phyloP scores from a whole-genome alignment of 2,113 vertebrate genomes.

The Baryphthengus martii region DNA sequence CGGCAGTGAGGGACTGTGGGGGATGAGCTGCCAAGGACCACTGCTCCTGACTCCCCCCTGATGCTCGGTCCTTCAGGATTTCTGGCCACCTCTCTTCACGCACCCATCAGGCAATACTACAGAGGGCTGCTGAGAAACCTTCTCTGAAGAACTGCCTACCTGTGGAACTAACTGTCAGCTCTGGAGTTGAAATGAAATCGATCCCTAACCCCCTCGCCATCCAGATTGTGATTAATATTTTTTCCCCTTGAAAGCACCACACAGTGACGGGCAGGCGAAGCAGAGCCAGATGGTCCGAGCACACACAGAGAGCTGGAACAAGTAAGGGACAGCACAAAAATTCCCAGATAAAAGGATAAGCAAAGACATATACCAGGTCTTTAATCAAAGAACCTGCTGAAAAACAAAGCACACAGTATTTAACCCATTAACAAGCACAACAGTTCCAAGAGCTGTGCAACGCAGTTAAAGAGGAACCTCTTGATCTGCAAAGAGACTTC shows the following conservation, averaged over 20 bases:
- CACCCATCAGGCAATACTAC: not conserved
- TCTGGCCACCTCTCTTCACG: not conserved
- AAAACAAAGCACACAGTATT: not conserved
- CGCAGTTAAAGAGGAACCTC: not conserved
- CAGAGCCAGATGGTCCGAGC: slow-evolving; percentile 35
- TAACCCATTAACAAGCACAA: not conserved
- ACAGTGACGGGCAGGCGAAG: not conserved
- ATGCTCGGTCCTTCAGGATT: rapidly evolving
- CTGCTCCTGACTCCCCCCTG: not conserved
- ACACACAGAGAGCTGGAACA: slow-evolving; percentile 43
- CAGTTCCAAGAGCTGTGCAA: not conserved
- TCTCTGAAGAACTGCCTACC: not conserved
- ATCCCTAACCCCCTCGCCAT: not conserved
- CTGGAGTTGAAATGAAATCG: not conserved
- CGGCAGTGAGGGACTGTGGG: rapidly evolving
- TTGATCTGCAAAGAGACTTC: not conserved
- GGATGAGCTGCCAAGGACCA: rapidly evolving
- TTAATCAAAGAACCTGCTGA: slow-evolving; percentile 10
- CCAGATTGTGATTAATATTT: slow-evolving; percentile 45
- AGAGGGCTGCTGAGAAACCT: not conserved
- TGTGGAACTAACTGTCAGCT: not conserved
- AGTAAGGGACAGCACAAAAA: not conserved
- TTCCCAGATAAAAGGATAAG: slow-evolving; percentile 37
- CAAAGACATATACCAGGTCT: slow-evolving; percentile 11
- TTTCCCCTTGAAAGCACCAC: slow-evolving; percentile 15